A percentile compares a stretch with the other conserved stretches of the same genome.
Evolutionary conservation across 2,888 invertebrate species (phyloP).

Genomic region (Callyntrura sp.): DNA sequence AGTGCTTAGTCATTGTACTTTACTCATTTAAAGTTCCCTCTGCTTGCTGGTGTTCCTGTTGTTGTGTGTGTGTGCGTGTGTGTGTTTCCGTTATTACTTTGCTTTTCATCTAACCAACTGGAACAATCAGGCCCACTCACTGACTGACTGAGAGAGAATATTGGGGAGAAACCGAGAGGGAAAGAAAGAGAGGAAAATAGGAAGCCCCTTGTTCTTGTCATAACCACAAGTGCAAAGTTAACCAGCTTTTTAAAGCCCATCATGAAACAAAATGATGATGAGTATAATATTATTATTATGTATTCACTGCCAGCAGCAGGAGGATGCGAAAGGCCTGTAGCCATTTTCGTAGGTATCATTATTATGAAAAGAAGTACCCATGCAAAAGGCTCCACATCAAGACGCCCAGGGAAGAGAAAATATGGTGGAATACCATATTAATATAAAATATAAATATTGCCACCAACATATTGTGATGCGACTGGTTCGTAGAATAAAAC

Average conservation of each 20-base stretch:
- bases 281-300: constrained; percentile 46
- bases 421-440: neutral
- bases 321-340: neutral
- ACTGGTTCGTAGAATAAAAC: too few species aligned
- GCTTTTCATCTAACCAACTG: constrained; percentile 60
- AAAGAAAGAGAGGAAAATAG: neutral
- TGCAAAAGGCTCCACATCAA: neutral
- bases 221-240: constrained; percentile 64
- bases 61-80: constrained; percentile 26
- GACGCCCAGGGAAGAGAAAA: constrained; percentile 5
- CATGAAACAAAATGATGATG: constrained; percentile 52
- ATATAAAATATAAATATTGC: too few species aligned
- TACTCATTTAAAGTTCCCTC: constrained; percentile 27
- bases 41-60: constrained; percentile 1
- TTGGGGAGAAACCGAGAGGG: constrained; percentile 9
- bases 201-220: constrained; percentile 67
- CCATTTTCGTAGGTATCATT: neutral
- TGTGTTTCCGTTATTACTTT: constrained; percentile 38
- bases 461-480: too few species aligned
- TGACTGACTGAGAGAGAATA: constrained; percentile 29
- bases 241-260: constrained; percentile 52
- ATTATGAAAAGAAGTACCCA: constrained; percentile 38
- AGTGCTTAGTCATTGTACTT: constrained; percentile 4
- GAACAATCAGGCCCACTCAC: constrained; percentile 50
- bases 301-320: neutral